Evolutionary conservation across 2,113 vertebrate species (phyloP).

Genomic region (Todiramphus saurophagus): DNA sequence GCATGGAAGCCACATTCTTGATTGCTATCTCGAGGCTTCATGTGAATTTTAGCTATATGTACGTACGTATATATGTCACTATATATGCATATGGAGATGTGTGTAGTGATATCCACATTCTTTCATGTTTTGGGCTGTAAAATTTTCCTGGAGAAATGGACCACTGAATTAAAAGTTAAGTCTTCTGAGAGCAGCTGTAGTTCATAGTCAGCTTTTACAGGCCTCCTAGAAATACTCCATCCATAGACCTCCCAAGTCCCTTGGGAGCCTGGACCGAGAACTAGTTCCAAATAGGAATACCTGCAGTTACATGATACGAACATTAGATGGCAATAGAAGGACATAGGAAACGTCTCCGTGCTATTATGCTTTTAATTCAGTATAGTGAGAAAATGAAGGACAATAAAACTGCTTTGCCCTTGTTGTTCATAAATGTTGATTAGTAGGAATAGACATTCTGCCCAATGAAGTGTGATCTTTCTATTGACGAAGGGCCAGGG

Average conservation of each 20-base stretch:
- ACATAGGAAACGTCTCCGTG: not conserved
- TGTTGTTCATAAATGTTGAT: not conserved
- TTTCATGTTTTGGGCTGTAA: not conserved
- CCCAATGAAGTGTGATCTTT: not conserved
- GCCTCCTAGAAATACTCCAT: not conserved
- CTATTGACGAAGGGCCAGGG: not conserved
- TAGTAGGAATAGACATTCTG: not conserved
- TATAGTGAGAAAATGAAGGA: not conserved
- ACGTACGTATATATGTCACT: not conserved
- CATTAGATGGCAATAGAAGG: conserved; percentile 43
- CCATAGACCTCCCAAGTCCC: not conserved
- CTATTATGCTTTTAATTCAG: not conserved
- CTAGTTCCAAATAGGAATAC: not conserved
- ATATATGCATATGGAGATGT: not conserved
- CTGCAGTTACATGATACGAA: not conserved
- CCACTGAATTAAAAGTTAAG: not conserved
- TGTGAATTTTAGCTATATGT: not conserved
- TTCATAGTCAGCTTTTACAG: not conserved
- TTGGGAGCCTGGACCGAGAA: not conserved
- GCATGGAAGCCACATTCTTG: not conserved
- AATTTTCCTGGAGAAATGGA: not conserved
- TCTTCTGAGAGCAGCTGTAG: not conserved
- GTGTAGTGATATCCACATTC: not conserved
- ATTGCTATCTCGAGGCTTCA: not conserved
- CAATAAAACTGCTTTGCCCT: not conserved